Conservation (phyloP, 2,113 vertebrate genomes). For the Petroica traversi region DNA sequence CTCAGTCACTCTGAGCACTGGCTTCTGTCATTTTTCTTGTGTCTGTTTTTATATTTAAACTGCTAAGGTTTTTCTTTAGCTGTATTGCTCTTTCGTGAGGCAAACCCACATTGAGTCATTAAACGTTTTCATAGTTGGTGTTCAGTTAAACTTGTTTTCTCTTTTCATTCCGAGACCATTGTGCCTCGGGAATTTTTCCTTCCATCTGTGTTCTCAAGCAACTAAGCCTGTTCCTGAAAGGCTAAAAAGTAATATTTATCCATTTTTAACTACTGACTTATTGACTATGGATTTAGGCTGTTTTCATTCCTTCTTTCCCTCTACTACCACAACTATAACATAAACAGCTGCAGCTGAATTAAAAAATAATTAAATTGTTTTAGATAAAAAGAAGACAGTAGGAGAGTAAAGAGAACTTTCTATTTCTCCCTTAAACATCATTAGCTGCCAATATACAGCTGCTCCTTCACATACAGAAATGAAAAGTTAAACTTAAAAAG, state of each 20-base stretch:
- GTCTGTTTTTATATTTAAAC: not conserved
- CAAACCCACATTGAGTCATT: not conserved
- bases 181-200: slow-evolving; percentile 19
- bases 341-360: slow-evolving; percentile 57
- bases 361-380: slow-evolving; percentile 56
- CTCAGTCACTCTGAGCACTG: not conserved
- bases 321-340: not conserved
- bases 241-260: slow-evolving; percentile 25
- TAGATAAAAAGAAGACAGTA: not conserved
- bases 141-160: slow-evolving; percentile 18
- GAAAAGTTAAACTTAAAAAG: slow-evolving; percentile 25
- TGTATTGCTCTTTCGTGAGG: not conserved
- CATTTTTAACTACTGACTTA: slow-evolving; percentile 55
- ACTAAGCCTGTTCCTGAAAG: not conserved
- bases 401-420: not conserved
- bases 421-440: slow-evolving; percentile 6
- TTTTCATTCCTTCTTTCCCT: not conserved
- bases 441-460: not conserved
- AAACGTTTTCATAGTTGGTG: slow-evolving; percentile 5
- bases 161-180: slow-evolving; percentile 22
- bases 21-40: not conserved
- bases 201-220: not conserved
- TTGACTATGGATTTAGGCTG: not conserved
- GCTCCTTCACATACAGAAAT: slow-evolving; percentile 5
- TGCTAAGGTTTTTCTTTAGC: not conserved